Evolutionary conservation across 37 sponge, comb jelly and placozoan species (phyloP).

Genomic region (Tethya wilhelma): DNA sequence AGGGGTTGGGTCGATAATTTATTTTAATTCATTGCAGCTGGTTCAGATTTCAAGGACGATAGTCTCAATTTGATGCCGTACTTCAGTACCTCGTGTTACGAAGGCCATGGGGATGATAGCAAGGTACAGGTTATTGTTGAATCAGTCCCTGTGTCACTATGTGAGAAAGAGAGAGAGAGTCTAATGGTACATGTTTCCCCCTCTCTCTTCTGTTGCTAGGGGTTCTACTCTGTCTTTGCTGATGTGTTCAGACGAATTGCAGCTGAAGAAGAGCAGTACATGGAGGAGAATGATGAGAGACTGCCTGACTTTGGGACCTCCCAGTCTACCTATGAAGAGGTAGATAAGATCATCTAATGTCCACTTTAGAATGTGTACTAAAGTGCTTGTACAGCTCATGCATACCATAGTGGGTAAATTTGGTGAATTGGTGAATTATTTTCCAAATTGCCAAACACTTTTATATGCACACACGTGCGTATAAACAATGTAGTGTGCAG

Average conservation of each 20-base stretch:
- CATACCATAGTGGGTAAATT: too few relatives aligned
- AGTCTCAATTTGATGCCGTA: conserved; percentile 88
- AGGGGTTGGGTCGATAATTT: background rate
- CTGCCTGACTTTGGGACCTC: conserved; percentile 67
- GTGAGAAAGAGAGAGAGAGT: background rate
- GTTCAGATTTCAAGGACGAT: conserved; percentile 87
- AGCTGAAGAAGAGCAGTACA: conserved; percentile 79
- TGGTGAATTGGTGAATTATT: too few relatives aligned
- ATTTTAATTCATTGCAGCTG: conserved; percentile 49
- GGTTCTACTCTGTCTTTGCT: conserved; percentile 87
- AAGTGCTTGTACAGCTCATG: conserved; percentile 23
- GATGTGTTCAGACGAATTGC: conserved; percentile 69
- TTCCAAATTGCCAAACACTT: too few relatives aligned
- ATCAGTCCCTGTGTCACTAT: background rate
- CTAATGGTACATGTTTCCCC: background rate
- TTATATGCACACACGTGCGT: too few relatives aligned
- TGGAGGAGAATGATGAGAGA: conserved; percentile 33
- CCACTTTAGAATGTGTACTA: conserved; percentile 27
- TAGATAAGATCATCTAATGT: conserved; percentile 22
- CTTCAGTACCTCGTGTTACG: conserved; percentile 82
- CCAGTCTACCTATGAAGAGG: conserved; percentile 71
- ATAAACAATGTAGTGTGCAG: too few relatives aligned
- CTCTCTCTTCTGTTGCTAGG: conserved; percentile 30
- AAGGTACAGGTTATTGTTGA: conserved; percentile 37
- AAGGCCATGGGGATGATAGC: conserved; percentile 85